Percentiles rank a stretch among this genome's conserved stretches.
Conservation (phyloP, 2,797 vertebrate species). For the Melanotaenia pygmaea region DNA sequence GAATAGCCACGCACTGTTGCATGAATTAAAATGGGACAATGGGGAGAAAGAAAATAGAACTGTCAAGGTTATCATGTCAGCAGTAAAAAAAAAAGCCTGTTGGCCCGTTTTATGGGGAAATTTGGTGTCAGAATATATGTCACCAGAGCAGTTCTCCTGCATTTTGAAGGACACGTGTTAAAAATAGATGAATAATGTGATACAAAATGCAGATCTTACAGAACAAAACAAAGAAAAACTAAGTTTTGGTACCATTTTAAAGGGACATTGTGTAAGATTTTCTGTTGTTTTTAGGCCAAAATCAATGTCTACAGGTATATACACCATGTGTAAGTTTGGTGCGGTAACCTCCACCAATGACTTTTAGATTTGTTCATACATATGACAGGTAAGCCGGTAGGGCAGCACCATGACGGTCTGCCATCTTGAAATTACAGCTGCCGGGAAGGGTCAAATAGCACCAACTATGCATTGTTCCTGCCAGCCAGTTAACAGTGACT, state of each 20-base stretch:
- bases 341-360: no score
- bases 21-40: conserved; percentile 48
- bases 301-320: no score
- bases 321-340: no score
- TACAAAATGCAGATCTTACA: conserved; percentile 9
- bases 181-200: conserved; percentile 48
- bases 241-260: not conserved
- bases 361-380: no score
- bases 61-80: conserved; percentile 61
- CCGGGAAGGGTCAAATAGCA: no score
- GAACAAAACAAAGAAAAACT: not conserved
- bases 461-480: no score
- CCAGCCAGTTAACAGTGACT: no score
- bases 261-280: not conserved
- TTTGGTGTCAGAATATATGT: conserved; percentile 53
- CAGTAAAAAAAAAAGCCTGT: conserved; percentile 10
- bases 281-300: no score
- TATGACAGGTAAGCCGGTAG: no score
- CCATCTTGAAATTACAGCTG: no score
- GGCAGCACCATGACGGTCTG: no score
- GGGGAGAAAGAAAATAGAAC: conserved; percentile 52
- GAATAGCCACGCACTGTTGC: conserved; percentile 36
- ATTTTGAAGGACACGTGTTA: conserved; percentile 49
- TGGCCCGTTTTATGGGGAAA: conserved; percentile 51
- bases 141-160: conserved; percentile 27